Base-by-base conservation (phyloP, 2,888 invertebrate genomes). In the Nezara viridula region DNA sequence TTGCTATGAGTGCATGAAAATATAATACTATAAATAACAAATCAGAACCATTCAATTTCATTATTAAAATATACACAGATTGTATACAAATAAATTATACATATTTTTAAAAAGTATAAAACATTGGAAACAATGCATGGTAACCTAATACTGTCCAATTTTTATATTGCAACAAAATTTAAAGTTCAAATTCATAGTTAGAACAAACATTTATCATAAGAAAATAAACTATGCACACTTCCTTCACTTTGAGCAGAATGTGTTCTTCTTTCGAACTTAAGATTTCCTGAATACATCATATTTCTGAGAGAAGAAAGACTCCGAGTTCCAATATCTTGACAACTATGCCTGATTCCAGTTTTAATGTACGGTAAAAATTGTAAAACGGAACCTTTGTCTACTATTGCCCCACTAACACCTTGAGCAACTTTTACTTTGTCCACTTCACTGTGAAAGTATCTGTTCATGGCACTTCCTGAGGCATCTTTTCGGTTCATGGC, bases 381-480 rank as follows among this genome's bases (percentile, higher is more conserved):
- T 90, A 99, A 94, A 55, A 99, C 98, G 40, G 98, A 98, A 44
- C 99, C 99, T 93, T 99, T 99, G 93, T 99, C 99, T 3, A 98
- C 98, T 92, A 99, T 99, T 89, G 98, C 97, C 24, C 99, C 99
- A 92, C 98, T 98, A 0, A 99, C 99, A 86, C 99, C 99, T 93
- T 99, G 99, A 0, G 99, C 99, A 21, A 99, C 99, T 93, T 98
- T 97, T 92, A 99, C 95, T 92, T 98, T 98, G 92, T 99, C 99
- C 93, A 96, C 95, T 92, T 99, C 98, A 92, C 97, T 81, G 91
- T 94, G 94, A 91, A 94, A 94, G 92, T 94, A 94, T 90, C 97
- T 94, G 90, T 97, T 96, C 96, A 97, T 97, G 0, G 97, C 97
- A 7, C 97, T 97, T 7, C 97, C 97, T 92, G 96, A 96, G 0